A percentile compares a stretch with the other conserved stretches of the same genome.
phyloP scores from a whole-genome alignment of 2,888 invertebrate species.

The Drosophila parthenogenetica region DNA sequence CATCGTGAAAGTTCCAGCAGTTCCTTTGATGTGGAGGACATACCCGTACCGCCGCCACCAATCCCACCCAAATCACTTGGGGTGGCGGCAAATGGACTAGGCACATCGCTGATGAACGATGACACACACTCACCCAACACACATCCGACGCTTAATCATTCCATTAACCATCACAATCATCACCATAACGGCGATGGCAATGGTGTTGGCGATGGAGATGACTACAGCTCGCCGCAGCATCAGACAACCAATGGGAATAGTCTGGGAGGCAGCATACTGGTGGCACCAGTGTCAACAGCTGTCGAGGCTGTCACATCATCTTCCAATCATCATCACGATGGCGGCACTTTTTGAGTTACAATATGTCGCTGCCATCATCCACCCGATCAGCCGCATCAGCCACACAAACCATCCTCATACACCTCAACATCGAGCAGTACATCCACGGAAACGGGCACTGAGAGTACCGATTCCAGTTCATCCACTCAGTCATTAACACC shows the following conservation, averaged over 20 bases:
- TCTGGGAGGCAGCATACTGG: slow-evolving; percentile 16
- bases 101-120: slow-evolving; percentile 30
- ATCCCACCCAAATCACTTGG: slow-evolving; percentile 84
- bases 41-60: slow-evolving; percentile 84
- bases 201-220: slow-evolving; percentile 70
- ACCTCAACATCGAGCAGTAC: slow-evolving; percentile 69
- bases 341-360: slow-evolving; percentile 84
- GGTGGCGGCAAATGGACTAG: slow-evolving; percentile 51
- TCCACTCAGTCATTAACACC: slow-evolving; percentile 64
- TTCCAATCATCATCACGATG: slow-evolving; percentile 76
- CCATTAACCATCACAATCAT: slow-evolving; percentile 65
- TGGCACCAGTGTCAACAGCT: slow-evolving; percentile 37
- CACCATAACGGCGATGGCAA: slow-evolving; percentile 66
- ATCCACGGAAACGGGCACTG: slow-evolving; percentile 56
- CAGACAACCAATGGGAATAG: slow-evolving; percentile 48
- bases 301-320: slow-evolving; percentile 56
- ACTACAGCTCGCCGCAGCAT: slow-evolving; percentile 80
- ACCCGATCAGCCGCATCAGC: slow-evolving; percentile 73
- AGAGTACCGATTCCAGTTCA: slow-evolving; percentile 67
- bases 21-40: slow-evolving; percentile 83
- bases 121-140: slow-evolving; percentile 68
- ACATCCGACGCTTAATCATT: slow-evolving; percentile 67
- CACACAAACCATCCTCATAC: slow-evolving; percentile 73
- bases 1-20: slow-evolving; percentile 80
- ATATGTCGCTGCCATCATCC: slow-evolving; percentile 84